These are phyloP conservation scores for Orycteropus afer DNA, from an alignment of 2,113 vertebrate genomes.

Conservation along the genomic window DNA sequence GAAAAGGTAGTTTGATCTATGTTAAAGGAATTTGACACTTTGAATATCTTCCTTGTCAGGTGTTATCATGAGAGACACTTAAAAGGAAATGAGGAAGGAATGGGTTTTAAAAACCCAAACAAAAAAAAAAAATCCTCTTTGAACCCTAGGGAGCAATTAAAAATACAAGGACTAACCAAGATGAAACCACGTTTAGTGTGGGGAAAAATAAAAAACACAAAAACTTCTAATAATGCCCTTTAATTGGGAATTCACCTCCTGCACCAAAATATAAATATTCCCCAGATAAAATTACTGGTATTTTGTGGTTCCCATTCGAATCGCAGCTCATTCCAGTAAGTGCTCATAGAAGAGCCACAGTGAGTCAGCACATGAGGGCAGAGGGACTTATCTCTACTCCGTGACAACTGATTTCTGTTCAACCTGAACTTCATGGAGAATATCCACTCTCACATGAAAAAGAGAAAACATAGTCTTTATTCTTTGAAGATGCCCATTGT, in stretches of 20 bases:
- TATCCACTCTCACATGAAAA: neutral
- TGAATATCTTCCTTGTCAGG: neutral
- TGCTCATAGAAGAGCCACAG: constrained; percentile 24
- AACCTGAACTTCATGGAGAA: constrained; percentile 20
- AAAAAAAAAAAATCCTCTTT: constrained; percentile 48
- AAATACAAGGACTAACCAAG: constrained; percentile 28
- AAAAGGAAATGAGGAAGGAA: constrained; percentile 46
- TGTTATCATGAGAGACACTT: neutral
- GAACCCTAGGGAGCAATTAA: constrained; percentile 3
- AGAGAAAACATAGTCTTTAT: neutral
- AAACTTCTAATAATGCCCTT: constrained; percentile 73
- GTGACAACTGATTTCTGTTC: constrained; percentile 34
- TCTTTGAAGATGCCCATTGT: neutral
- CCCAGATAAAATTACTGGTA: constrained; percentile 80
- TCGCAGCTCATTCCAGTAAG: constrained; percentile 72
- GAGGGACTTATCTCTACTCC: neutral
- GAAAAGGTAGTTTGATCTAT: constrained; percentile 6
- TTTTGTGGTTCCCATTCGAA: constrained; percentile 76
- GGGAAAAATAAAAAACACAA: neutral
- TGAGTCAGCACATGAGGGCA: constrained; percentile 70
- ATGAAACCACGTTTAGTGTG: constrained; percentile 55
- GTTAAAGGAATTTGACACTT: neutral
- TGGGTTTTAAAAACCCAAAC: constrained; percentile 32
- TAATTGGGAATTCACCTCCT: constrained; percentile 80
- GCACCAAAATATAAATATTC: constrained; percentile 75